Base-by-base conservation (phyloP, 2,888 invertebrate species). In the Apotomis betuletana region DNA sequence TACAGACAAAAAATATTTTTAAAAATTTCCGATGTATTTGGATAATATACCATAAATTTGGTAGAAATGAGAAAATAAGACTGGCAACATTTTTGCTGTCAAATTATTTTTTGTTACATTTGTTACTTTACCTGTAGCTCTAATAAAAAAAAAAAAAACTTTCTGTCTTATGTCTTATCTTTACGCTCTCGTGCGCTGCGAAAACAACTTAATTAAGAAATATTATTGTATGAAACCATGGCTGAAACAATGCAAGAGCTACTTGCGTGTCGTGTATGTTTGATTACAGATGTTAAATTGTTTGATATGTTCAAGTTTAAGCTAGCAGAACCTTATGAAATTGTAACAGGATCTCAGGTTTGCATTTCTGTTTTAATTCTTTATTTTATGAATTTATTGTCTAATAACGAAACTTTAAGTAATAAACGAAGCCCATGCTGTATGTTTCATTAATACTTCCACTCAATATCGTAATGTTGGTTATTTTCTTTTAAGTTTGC, bases 231-330 rank as follows among this genome's bases (percentile, higher is more conserved):
- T 49, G 71, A 78, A 79, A 73, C 12, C 9, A 10, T 46, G 61
- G 8, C 62, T 36, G 72, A 73, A 68, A 85, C 3, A 5, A 87
- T 87, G 87, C 83, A 76, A 60, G 77, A 83, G 51, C 36, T 84
- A 74, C 67, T 84, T 57, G 87, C 85, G 0, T 91, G 87, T 63
- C 84, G 87, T 12, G 75, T 84, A 70, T 92, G 92, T 74, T 81
- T 92, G n/a, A 83, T 83, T 4, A 88, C 87, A 6, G 84, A 85
- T 5, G 80, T 84, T 0, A 89, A 87, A 75, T 74, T 92, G 4
- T 87, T 82, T 74, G 81, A 88, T 75, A 82, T 91, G 75, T 81
- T 77, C 55, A 78, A 83, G 74, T 82, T 82, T 69, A 78, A 80
- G 46, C 76, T 91, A 3, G 79, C 81, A 71, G 76, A 79, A 12